Evolutionary conservation across 2,113 vertebrate genomes (phyloP).

Genomic region (Hydrolagus affinis): DNA sequence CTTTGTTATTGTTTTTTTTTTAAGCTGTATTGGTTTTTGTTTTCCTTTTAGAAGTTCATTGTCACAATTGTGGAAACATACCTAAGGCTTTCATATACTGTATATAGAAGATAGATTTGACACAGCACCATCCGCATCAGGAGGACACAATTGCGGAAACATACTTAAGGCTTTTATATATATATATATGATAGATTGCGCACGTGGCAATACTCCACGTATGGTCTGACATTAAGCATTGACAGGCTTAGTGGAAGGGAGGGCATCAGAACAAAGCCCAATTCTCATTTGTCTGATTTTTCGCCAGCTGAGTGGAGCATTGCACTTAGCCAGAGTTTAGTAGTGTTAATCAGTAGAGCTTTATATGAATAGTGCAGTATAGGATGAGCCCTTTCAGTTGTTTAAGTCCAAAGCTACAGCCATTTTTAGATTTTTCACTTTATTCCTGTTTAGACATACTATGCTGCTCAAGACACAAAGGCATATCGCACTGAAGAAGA

Average conservation of each 20-base stretch:
- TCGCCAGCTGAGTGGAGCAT: background rate
- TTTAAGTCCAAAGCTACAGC: background rate
- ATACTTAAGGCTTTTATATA: too few relatives aligned
- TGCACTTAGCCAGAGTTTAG: background rate
- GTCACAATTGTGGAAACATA: too few relatives aligned
- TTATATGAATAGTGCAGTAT: background rate
- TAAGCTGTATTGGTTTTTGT: too few relatives aligned
- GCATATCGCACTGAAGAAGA: constrained; percentile 79
- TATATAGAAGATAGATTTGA: too few relatives aligned
- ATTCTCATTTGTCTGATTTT: background rate
- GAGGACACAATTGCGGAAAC: too few relatives aligned
- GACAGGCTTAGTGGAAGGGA: background rate
- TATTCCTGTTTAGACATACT: constrained; percentile 69
- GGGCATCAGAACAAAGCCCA: background rate
- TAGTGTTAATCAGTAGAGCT: background rate
- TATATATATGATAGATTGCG: too few relatives aligned
- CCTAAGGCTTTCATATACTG: too few relatives aligned
- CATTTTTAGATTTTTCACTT: background rate
- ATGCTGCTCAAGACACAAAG: constrained; percentile 89
- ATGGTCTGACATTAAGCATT: background rate
- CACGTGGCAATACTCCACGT: too few relatives aligned
- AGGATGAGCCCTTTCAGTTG: too few relatives aligned
- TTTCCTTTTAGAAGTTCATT: too few relatives aligned
- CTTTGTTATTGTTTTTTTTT: too few relatives aligned
- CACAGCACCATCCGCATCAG: too few relatives aligned